phyloP scores from a whole-genome alignment of 2,113 vertebrate genomes.

The Melanostigma gelatinosum region DNA sequence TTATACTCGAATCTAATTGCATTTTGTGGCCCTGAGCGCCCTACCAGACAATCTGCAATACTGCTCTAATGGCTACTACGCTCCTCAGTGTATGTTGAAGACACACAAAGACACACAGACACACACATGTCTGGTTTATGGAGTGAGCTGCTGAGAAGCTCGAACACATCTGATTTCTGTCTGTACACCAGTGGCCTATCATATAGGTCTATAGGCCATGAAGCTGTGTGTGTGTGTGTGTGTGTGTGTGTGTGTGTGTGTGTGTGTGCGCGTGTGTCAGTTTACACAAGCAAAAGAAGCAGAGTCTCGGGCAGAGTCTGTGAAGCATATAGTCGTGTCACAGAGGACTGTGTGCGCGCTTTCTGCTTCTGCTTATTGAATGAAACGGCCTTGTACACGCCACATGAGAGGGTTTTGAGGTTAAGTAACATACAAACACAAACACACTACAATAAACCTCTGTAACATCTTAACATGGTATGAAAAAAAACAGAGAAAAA shows the following conservation, averaged over 20 bases:
- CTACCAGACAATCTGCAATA: conserved; percentile 74
- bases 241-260: background rate
- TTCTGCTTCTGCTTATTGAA: conserved; percentile 53
- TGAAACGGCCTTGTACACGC: conserved; percentile 41
- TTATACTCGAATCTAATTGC: conserved; percentile 79
- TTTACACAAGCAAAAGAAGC: conserved; percentile 32
- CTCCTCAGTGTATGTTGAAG: conserved; percentile 36
- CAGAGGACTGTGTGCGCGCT: conserved; percentile 21
- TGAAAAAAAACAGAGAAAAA: background rate
- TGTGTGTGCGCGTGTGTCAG: background rate
- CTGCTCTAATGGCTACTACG: conserved; percentile 70
- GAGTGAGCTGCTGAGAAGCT: conserved; percentile 6
- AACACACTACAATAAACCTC: background rate
- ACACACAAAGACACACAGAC: conserved; percentile 13
- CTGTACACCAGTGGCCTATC: conserved; percentile 11
- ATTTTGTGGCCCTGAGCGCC: conserved; percentile 79
- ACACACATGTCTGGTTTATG: background rate
- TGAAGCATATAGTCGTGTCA: conserved; percentile 37
- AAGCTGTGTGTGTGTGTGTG: background rate
- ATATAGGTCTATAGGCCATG: conserved; percentile 27
- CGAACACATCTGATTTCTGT: conserved; percentile 21
- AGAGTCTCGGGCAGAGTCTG: conserved; percentile 17
- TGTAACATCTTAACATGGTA: conserved; percentile 5
- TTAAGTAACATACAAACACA: conserved; percentile 28
- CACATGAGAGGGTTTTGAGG: conserved; percentile 39